phyloP scores from a whole-genome alignment of 2,113 vertebrate species.

The Pipa parva region DNA sequence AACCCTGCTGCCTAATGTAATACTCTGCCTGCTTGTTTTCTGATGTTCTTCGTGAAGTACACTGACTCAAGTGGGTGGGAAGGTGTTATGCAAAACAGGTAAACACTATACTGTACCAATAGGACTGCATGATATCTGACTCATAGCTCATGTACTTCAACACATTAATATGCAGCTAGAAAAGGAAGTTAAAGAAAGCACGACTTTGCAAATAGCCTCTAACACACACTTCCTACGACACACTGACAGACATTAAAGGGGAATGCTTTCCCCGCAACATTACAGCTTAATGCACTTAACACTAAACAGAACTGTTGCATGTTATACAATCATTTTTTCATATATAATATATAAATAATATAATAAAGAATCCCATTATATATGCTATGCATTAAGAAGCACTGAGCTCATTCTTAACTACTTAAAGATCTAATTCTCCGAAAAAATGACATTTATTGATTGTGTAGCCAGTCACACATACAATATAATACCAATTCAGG shows the following conservation, averaged over 20 bases:
- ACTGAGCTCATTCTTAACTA: too few species aligned
- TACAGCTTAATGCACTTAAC: neutral
- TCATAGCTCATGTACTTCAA: constrained; percentile 38
- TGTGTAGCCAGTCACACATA: too few species aligned
- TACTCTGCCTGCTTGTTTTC: constrained; percentile 44
- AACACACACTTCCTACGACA: constrained; percentile 19
- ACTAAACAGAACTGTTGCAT: too few species aligned
- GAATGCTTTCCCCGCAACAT: too few species aligned
- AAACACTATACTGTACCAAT: constrained; percentile 50
- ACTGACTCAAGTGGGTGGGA: constrained; percentile 49
- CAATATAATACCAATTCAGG: too few species aligned
- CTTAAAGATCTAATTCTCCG: too few species aligned
- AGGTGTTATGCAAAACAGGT: constrained; percentile 53
- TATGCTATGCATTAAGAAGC: too few species aligned
- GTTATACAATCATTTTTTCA: too few species aligned
- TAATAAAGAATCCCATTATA: too few species aligned
- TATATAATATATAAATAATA: too few species aligned
- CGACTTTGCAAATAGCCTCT: constrained; percentile 15
- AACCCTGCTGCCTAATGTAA: constrained; percentile 42
- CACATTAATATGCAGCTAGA: constrained; percentile 51
- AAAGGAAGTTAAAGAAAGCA: constrained; percentile 60
- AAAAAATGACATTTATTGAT: too few species aligned
- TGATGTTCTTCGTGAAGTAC: constrained; percentile 50
- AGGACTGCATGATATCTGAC: constrained; percentile 50
- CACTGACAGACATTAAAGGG: neutral